Evolutionary conservation across 1,140 invertebrate genomes (phyloP), one percentile per base, ranked within the genome.

Genomic region (Rhyacophila brunnea): DNA sequence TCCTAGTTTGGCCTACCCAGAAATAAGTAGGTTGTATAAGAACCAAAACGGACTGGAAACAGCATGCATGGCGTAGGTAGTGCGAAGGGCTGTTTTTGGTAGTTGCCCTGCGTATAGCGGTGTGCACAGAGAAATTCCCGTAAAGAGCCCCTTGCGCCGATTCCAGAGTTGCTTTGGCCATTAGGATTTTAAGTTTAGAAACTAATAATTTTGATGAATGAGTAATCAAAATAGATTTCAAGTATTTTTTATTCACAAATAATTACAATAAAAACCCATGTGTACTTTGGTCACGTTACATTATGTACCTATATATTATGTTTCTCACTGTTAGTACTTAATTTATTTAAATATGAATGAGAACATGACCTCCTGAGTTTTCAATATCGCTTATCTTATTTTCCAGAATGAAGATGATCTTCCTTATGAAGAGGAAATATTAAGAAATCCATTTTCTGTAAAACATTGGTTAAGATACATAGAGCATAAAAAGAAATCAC

Each of bases 401-500:
- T 28, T 79, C 54, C 71, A 91, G 90, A 91, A 87, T 68, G 93
- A 96, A 73, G 93, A 96, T 71, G 96, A 99, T 80, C 78, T 99
- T 32, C 92, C 95, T 1, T 99, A 96, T 74, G 96, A 99, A 82
- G 96, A 99, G 76, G 96, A 99, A 75, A 97, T 99, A 69, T 79
- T 98, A 17, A 80, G 96, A 62, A 99, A 99, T 81, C 94, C 95
- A 1, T 97, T 89, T 78, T 97, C 94, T 11, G 92, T 99, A 0
- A 98, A 98, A 77, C 94, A 97, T 70, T 99, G 97, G 97, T 83
- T 98, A 18, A 82, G 96, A 40, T 99, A 99, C 70, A 95, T 99
- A 48, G 95, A 98, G 63, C 93, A 96, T 72, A 95, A 98, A 68
- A 96, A 95, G 71, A 85, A 84, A 67, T 84, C 89, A 5, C 85